Percentiles rank a stretch among this genome's conserved stretches.
Conservation (phyloP, 2,113 vertebrate genomes). For the Charadrius vociferus region DNA sequence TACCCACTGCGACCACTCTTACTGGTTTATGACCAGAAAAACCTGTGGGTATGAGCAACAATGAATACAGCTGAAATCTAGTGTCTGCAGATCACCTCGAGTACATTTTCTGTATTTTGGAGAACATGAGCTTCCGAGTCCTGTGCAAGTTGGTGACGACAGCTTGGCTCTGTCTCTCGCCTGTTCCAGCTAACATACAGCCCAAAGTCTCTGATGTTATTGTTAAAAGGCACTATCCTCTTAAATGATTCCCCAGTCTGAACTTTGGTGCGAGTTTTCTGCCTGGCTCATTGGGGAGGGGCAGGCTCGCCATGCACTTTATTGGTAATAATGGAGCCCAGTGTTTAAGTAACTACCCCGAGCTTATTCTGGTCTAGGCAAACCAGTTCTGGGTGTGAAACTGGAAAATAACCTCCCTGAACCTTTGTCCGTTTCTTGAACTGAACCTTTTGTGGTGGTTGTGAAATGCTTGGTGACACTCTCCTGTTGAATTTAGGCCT, state of each 20-base stretch:
- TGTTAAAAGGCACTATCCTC: neutral
- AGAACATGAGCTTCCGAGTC: neutral
- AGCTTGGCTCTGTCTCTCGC: neutral
- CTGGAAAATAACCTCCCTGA: slow-evolving; percentile 57
- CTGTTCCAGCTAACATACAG: neutral
- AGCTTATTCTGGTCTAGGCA: slow-evolving; percentile 62
- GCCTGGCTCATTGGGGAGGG: slow-evolving; percentile 41
- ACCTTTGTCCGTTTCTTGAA: slow-evolving; percentile 58
- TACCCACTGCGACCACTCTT: neutral
- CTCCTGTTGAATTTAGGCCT: neutral
- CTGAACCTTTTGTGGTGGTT: slow-evolving; percentile 5
- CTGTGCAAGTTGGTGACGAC: fast-evolving
- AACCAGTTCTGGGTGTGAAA: slow-evolving; percentile 67
- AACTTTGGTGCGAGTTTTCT: slow-evolving; percentile 64
- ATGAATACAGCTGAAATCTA: neutral
- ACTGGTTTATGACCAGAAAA: neutral
- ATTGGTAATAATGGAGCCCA: slow-evolving; percentile 29
- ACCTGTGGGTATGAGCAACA: neutral
- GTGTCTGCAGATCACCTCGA: neutral
- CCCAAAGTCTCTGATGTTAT: neutral
- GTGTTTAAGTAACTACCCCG: slow-evolving; percentile 47
- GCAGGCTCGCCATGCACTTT: slow-evolving; percentile 41
- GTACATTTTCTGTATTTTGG: neutral
- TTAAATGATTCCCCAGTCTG: slow-evolving; percentile 5
- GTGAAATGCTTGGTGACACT: neutral